A percentile compares a stretch with the other conserved stretches of the same genome.
Conservation (phyloP, 2,113 vertebrate species). For the Thunnus thynnus region DNA sequence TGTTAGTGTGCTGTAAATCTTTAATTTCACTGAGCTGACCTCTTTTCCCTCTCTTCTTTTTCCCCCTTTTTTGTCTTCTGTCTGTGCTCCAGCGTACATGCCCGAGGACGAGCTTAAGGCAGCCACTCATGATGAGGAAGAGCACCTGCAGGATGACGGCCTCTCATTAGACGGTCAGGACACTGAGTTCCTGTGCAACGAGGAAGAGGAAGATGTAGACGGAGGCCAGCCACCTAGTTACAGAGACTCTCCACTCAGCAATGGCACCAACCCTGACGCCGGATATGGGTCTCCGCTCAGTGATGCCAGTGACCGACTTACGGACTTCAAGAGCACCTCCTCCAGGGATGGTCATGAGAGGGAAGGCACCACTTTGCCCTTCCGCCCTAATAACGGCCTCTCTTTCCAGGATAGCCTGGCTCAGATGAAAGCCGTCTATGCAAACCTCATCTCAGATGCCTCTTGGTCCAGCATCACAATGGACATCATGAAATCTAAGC, state of each 20-base stretch:
- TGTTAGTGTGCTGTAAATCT: constrained; percentile 78
- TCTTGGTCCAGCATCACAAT: constrained; percentile 97
- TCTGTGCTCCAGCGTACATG: constrained; percentile 92
- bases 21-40: constrained; percentile 78
- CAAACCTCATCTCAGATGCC: constrained; percentile 97
- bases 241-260: constrained; percentile 97
- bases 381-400: constrained; percentile 84
- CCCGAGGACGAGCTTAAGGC: constrained; percentile 98
- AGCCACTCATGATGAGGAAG: constrained; percentile 89
- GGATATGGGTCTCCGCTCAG: constrained; percentile 97
- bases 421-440: constrained; percentile 99
- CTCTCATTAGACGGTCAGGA: constrained; percentile 94
- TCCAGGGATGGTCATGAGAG: constrained; percentile 93
- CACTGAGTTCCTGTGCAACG: constrained; percentile 91
- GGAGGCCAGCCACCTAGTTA: constrained; percentile 89
- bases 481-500: constrained; percentile 95
- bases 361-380: constrained; percentile 84
- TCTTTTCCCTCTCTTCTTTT: constrained; percentile 57
- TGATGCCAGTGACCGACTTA: constrained; percentile 94
- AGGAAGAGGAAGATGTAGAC: constrained; percentile 93
- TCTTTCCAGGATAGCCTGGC: constrained; percentile 98
- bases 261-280: constrained; percentile 94
- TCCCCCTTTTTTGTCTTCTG: constrained; percentile 33
- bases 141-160: constrained; percentile 92
- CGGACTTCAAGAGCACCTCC: constrained; percentile 93